phyloP scores from a whole-genome alignment of 2,888 invertebrate species.

The Amiota minor region DNA sequence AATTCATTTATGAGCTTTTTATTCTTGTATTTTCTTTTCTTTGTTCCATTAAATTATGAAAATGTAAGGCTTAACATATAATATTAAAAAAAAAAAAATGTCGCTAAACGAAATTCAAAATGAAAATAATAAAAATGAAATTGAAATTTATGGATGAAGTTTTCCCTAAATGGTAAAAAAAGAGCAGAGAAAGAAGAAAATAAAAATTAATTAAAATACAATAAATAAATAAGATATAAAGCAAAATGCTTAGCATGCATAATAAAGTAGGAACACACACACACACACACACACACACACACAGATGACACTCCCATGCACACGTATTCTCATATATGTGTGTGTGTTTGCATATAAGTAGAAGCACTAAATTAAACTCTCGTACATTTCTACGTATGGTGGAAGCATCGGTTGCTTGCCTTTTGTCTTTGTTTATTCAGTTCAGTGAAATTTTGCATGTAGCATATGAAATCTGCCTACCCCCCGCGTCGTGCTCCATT shows the following conservation, averaged over 20 bases:
- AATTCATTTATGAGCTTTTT: too few relatives aligned
- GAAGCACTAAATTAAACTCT: neutral
- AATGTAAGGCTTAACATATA: neutral
- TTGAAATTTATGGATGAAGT: neutral
- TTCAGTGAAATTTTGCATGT: too few relatives aligned
- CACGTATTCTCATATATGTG: neutral
- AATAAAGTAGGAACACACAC: neutral
- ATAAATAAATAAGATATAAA: neutral
- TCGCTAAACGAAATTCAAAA: neutral
- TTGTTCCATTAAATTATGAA: neutral
- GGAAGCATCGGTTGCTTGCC: neutral
- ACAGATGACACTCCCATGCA: neutral
- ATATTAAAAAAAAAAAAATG: neutral
- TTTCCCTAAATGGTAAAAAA: neutral
- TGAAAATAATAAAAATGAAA: neutral
- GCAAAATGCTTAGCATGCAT: neutral
- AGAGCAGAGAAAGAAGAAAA: neutral
- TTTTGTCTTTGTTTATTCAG: too few relatives aligned
- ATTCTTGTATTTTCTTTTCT: too few relatives aligned
- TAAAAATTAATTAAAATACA: constrained; percentile 6
- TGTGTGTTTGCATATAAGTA: neutral
- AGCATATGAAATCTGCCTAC: too few relatives aligned
- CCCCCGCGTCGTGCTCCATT: neutral
- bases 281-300: neutral
- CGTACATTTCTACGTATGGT: neutral